A percentile compares a stretch with the other conserved stretches of the same genome.
phyloP scores from a whole-genome alignment of 2,888 invertebrate species.

The Pogonocherus hispidulus region DNA sequence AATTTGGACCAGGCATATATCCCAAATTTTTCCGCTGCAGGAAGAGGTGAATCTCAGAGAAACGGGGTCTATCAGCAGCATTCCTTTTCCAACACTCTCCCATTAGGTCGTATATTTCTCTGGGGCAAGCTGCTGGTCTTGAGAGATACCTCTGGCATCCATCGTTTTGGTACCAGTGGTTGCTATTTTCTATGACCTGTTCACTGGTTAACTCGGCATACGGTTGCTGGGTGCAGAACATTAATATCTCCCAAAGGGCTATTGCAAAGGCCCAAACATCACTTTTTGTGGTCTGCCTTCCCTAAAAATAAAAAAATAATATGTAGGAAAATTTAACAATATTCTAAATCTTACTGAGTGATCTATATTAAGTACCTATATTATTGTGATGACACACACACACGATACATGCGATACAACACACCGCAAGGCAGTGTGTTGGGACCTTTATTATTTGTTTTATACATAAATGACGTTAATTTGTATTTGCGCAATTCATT shows the following conservation, averaged over 20 bases:
- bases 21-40: constrained; percentile 80
- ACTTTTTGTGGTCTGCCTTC: constrained; percentile 87
- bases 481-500: no score
- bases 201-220: constrained; percentile 87
- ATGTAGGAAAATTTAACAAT: no score
- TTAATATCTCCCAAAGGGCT: constrained; percentile 90
- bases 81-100: constrained; percentile 92
- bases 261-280: constrained; percentile 95
- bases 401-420: no score
- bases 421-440: no score
- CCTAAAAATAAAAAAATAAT: constrained; percentile 61
- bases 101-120: constrained; percentile 93
- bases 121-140: constrained; percentile 83
- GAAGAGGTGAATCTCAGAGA: constrained; percentile 90
- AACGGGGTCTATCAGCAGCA: constrained; percentile 85
- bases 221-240: constrained; percentile 84
- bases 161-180: constrained; percentile 70
- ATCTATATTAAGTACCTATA: no score
- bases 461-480: no score
- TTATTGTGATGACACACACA: no score
- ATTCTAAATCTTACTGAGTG: no score
- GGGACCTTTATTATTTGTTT: no score
- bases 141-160: constrained; percentile 73
- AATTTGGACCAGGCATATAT: constrained; percentile 71
- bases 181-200: constrained; percentile 78